A percentile compares a stretch with the other conserved stretches of the same genome.
These are phyloP conservation scores for Zosterops hypoxanthus DNA, from an alignment of 2,113 vertebrate species.

Conservation along the genomic window DNA sequence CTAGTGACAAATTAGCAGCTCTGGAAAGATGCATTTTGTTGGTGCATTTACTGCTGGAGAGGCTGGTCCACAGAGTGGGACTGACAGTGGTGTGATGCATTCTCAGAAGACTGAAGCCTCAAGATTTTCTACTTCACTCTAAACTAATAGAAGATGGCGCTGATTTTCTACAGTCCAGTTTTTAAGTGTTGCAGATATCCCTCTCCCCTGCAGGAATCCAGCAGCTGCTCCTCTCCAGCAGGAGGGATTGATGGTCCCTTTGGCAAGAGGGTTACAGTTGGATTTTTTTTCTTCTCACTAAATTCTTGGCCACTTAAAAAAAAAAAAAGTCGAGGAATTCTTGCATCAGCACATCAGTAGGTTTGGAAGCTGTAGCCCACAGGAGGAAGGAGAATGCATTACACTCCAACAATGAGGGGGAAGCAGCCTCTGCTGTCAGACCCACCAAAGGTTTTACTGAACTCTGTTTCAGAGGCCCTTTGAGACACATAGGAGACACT, in stretches of 20 bases:
- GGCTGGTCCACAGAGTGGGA: not conserved
- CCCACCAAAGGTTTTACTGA: not conserved
- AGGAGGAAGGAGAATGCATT: conserved; percentile 26
- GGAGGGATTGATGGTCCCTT: not conserved
- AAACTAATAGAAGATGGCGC: not conserved
- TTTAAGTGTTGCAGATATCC: not conserved
- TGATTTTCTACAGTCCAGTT: not conserved
- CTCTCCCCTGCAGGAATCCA: not conserved
- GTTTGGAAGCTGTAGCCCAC: conserved; percentile 29
- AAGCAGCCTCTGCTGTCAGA: not conserved
- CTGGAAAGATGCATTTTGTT: not conserved
- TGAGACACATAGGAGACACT: not conserved
- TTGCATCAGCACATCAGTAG: conserved; percentile 64
- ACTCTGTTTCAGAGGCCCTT: not conserved
- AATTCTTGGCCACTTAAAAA: not conserved
- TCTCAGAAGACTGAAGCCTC: not conserved
- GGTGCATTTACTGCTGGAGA: not conserved
- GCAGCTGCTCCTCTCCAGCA: not conserved
- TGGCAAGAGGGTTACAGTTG: not conserved
- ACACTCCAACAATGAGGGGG: not conserved
- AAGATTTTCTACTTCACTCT: not conserved
- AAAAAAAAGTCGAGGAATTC: not conserved
- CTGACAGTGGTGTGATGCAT: not conserved
- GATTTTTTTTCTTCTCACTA: not conserved
- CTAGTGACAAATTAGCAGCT: not conserved